phyloP scores from a whole-genome alignment of 1,140 invertebrate genomes.

The Eulimnadia texana region DNA sequence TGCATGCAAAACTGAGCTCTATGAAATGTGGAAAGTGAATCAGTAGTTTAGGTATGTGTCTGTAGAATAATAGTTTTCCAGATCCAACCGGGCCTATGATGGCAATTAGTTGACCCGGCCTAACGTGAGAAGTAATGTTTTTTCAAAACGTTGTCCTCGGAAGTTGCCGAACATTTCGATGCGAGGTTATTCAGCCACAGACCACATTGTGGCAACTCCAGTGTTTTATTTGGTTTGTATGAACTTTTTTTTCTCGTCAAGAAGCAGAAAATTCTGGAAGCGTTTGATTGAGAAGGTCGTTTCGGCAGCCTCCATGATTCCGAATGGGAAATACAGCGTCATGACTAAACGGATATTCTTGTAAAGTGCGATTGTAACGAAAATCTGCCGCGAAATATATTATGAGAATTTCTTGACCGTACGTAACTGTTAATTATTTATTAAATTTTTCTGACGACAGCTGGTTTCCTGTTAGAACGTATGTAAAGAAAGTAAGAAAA shows the following conservation, averaged over 20 bases:
- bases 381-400: conserved; percentile 22
- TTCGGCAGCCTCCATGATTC: conserved; percentile 28
- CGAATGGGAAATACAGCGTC: conserved; percentile 34
- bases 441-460: conserved; percentile 30
- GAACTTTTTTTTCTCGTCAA: conserved; percentile 27
- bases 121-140: conserved; percentile 45
- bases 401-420: neutral
- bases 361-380: conserved; percentile 32
- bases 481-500: conserved; percentile 32
- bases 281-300: conserved; percentile 27
- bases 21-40: conserved; percentile 22
- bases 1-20: conserved; percentile 63
- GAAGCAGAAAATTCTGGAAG: conserved; percentile 28
- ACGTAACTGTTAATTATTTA: conserved; percentile 12
- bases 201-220: conserved; percentile 31
- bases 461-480: conserved; percentile 26
- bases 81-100: conserved; percentile 63
- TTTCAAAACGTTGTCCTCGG: conserved; percentile 34
- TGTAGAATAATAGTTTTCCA: conserved; percentile 62
- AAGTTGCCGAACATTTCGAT: conserved; percentile 25
- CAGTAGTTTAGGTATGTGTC: too few species aligned
- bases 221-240: conserved; percentile 33
- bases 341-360: conserved; percentile 32
- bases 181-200: conserved; percentile 25
- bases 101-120: conserved; percentile 46